Evolutionary conservation across 1,140 invertebrate species (phyloP).

Genomic region (Neocloeon triangulifer): DNA sequence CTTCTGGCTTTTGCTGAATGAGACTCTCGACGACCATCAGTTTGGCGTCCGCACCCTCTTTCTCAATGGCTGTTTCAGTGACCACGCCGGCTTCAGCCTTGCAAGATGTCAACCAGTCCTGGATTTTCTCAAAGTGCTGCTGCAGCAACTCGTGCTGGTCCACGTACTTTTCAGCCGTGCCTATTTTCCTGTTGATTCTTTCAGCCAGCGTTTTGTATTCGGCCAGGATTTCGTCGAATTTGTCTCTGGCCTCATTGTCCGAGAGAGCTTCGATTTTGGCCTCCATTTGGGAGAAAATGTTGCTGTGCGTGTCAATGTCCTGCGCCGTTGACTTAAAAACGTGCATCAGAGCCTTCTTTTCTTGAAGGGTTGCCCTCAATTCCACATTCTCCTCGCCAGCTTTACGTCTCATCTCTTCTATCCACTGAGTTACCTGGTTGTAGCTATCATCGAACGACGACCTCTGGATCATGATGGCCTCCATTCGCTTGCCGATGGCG

Average conservation of each 20-base stretch:
- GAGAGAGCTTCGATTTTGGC: conserved; percentile 46
- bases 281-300: conserved; percentile 50
- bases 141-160: conserved; percentile 61
- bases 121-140: conserved; percentile 45
- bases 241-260: conserved; percentile 48
- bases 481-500: conserved; percentile 61
- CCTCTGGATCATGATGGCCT: conserved; percentile 63
- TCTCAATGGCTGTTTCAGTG: conserved; percentile 39
- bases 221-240: conserved; percentile 39
- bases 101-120: conserved; percentile 47
- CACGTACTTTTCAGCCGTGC: conserved; percentile 43
- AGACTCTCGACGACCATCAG: conserved; percentile 49
- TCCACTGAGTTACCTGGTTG: conserved; percentile 52
- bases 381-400: conserved; percentile 33
- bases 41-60: conserved; percentile 49
- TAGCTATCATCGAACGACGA: conserved; percentile 80
- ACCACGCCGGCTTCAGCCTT: conserved; percentile 40
- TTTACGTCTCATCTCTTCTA: conserved; percentile 46
- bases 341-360: conserved; percentile 67
- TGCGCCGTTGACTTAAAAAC: conserved; percentile 48
- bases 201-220: conserved; percentile 41
- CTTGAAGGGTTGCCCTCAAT: conserved; percentile 47
- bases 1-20: conserved; percentile 43
- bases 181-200: conserved; percentile 40
- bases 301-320: conserved; percentile 59